phyloP scores from a whole-genome alignment of 1,140 invertebrate species.

The Ephestia elutella region DNA sequence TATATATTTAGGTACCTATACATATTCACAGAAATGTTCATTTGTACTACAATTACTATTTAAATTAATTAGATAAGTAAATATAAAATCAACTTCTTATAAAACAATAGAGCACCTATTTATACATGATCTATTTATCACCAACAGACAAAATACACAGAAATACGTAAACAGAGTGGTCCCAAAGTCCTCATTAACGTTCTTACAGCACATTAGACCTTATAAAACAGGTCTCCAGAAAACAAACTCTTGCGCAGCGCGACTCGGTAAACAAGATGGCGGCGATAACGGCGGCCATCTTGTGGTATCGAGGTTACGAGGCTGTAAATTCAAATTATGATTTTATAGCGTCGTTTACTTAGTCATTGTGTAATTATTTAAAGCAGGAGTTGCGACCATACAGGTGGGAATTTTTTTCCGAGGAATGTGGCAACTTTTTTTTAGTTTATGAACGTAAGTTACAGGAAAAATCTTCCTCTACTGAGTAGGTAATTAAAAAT shows the following conservation, averaged over 20 bases:
- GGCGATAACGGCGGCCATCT: constrained; percentile 63
- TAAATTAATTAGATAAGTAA: too few species aligned
- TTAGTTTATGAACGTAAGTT: too few species aligned
- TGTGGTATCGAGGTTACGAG: constrained; percentile 48
- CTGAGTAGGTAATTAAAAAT: too few species aligned
- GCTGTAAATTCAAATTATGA: constrained; percentile 37
- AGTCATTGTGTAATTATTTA: constrained; percentile 28
- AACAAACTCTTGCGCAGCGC: constrained; percentile 62
- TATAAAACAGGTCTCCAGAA: constrained; percentile 55
- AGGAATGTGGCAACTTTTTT: too few species aligned
- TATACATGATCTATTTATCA: not conserved
- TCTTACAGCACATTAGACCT: constrained; percentile 30
- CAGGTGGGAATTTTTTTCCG: not conserved
- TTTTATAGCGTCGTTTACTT: constrained; percentile 27
- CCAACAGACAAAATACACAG: not conserved
- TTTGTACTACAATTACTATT: too few species aligned
- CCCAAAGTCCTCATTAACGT: constrained; percentile 46
- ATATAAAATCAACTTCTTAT: not conserved
- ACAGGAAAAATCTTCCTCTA: too few species aligned
- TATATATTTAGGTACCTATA: too few species aligned
- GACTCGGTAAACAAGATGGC: constrained; percentile 56
- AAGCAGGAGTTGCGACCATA: not conserved
- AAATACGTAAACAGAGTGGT: not conserved
- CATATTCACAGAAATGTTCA: too few species aligned
- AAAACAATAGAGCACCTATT: not conserved